Base-by-base conservation (phyloP, 2,113 vertebrate species). In the Meriones unguiculatus region DNA sequence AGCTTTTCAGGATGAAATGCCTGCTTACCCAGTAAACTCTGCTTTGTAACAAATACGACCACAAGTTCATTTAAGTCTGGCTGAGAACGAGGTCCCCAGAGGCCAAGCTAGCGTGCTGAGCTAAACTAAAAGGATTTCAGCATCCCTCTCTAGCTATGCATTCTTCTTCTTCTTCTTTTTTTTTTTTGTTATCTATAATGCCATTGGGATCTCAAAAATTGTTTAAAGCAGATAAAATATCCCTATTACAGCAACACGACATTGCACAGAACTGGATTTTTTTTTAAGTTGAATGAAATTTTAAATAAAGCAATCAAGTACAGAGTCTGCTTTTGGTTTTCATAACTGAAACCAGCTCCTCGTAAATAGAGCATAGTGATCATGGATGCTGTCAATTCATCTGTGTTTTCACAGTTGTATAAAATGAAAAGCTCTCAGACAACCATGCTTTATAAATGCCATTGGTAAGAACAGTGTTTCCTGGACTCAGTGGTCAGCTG, bases 281-380 rank as follows among this genome's bases (percentile, higher is more conserved):
- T 54, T 24, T 18, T 64, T 96, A 86, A 54, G 20, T 95, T 93
- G 89, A 85, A 80, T 97, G 65, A 80, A 87, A 96, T 95, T 95
- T 97, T 94, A 95, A 96, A 97, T 46, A 93, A 96, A 97, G 20
- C 82, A 87, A 89, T 91, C 69, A 96, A 95, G 84, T 86, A 88
- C 20, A 94, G 59, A 91, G 90, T 94, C 75, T 97, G 85, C 90
- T 41, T 62, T 28, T 87, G 76, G 69, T 93, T 93, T 50, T 14
- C 72, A 62, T 59, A 54, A 91, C 25, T 84, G 78, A 85, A 91
- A 77, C 38, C 30, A 81, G 59, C 72, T 76, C 88, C 90, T 89
- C 90, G 69, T 62, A 91, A 97, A 94, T 22, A 4, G 59, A 96
- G 92, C 89, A 91, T 84, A 85, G 59, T 93, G 87, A 89, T 57